phyloP scores from a whole-genome alignment of 2,797 vertebrate species.

The Phalloptychus januarius region DNA sequence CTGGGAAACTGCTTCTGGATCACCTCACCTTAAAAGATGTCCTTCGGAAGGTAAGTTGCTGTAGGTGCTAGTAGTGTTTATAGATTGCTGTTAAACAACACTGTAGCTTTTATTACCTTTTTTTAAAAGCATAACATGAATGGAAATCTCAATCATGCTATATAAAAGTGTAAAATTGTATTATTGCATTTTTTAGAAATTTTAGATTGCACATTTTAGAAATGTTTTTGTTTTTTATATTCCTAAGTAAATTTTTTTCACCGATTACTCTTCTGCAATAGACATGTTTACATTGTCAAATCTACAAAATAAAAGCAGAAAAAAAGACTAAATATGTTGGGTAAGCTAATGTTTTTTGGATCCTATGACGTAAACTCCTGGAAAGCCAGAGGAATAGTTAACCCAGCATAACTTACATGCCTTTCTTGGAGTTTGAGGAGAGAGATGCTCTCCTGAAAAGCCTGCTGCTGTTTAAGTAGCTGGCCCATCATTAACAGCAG shows the following conservation, averaged over 20 bases:
- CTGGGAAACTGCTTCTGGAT: conserved; percentile 94
- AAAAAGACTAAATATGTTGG: neutral
- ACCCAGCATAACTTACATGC: neutral
- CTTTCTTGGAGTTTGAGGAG: neutral
- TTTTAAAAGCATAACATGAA: neutral
- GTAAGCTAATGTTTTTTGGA: neutral
- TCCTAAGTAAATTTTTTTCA: neutral
- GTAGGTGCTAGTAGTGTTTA: neutral
- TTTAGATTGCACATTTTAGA: neutral
- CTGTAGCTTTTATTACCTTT: neutral
- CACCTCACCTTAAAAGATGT: conserved; percentile 94
- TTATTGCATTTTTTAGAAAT: neutral
- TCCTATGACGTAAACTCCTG: neutral
- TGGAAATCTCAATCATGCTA: neutral
- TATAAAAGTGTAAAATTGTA: neutral
- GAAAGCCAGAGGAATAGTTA: neutral
- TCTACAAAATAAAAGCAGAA: neutral
- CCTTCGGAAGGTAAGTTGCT: conserved; percentile 90
- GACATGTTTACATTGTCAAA: neutral
- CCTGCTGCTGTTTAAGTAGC: neutral
- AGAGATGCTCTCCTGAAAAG: neutral
- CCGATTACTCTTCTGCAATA: neutral
- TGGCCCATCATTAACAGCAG: neutral
- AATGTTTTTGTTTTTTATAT: neutral
- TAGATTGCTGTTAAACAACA: neutral